phyloP scores from a whole-genome alignment of 1,140 invertebrate species.

The Coptotermes formosanus region DNA sequence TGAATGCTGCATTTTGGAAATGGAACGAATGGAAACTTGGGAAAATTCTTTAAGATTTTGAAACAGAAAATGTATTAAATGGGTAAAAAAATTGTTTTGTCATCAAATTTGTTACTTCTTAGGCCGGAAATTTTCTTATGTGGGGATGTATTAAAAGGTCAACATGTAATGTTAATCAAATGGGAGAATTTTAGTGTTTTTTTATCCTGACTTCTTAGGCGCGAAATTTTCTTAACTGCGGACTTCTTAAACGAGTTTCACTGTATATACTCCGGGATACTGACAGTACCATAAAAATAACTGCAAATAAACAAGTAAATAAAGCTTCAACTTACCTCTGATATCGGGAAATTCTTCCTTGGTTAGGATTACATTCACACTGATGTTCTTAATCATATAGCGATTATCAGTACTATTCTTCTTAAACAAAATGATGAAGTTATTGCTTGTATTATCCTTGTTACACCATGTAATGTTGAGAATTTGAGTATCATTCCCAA shows the following conservation, averaged over 20 bases:
- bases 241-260: background rate
- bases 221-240: background rate
- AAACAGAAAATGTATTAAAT: too few relatives aligned
- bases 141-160: too few relatives aligned
- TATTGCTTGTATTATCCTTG: background rate
- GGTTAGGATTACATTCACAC: background rate
- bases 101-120: too few relatives aligned
- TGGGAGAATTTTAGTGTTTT: too few relatives aligned
- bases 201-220: too few relatives aligned
- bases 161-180: too few relatives aligned
- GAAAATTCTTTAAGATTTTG: too few relatives aligned
- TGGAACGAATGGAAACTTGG: too few relatives aligned
- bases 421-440: background rate
- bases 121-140: too few relatives aligned
- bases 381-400: background rate
- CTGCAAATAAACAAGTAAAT: background rate
- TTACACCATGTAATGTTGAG: background rate
- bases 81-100: too few relatives aligned
- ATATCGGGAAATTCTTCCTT: background rate
- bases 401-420: background rate
- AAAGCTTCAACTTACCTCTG: background rate
- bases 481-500: background rate
- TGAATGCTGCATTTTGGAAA: too few relatives aligned
- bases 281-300: background rate
- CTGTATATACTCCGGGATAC: too few relatives aligned